Conservation (phyloP, 2,797 vertebrate genomes). For the Phalanger gymnotis region DNA sequence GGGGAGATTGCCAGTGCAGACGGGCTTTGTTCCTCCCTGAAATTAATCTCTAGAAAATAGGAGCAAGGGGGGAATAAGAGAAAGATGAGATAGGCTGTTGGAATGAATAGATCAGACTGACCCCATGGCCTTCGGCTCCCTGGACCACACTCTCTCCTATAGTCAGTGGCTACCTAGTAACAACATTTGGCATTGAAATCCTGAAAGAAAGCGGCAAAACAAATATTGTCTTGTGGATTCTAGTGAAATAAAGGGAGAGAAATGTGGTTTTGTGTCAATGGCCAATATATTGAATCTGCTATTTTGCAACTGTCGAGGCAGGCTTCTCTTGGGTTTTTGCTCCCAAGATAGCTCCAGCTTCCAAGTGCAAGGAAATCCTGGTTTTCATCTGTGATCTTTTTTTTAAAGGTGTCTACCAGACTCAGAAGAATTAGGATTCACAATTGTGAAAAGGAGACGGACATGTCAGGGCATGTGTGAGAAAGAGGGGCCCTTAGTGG, state of each 20-base stretch:
- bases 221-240: slow-evolving; percentile 72
- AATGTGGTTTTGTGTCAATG: slow-evolving; percentile 30
- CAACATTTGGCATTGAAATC: slow-evolving; percentile 16
- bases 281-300: slow-evolving; percentile 39
- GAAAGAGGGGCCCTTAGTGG: not conserved
- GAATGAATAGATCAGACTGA: slow-evolving; percentile 2
- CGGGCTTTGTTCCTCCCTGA: not conserved
- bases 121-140: not conserved
- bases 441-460: not conserved
- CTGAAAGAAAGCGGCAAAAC: slow-evolving; percentile 39
- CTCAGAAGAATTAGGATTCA: not conserved
- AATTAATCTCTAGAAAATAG: not conserved
- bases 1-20: not conserved
- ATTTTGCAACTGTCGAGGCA: not conserved
- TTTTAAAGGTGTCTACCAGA: not conserved
- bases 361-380: not conserved
- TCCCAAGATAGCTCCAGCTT: not conserved
- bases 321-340: not conserved
- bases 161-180: slow-evolving; percentile 43
- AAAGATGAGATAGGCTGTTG: not conserved
- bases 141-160: slow-evolving; percentile 1
- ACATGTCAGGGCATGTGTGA: not conserved
- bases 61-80: not conserved
- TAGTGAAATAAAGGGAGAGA: slow-evolving; percentile 70
- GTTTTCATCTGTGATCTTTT: not conserved